These are phyloP conservation scores for Calameuta filiformis DNA, from an alignment of 2,888 invertebrate genomes.

Conservation along the genomic window DNA sequence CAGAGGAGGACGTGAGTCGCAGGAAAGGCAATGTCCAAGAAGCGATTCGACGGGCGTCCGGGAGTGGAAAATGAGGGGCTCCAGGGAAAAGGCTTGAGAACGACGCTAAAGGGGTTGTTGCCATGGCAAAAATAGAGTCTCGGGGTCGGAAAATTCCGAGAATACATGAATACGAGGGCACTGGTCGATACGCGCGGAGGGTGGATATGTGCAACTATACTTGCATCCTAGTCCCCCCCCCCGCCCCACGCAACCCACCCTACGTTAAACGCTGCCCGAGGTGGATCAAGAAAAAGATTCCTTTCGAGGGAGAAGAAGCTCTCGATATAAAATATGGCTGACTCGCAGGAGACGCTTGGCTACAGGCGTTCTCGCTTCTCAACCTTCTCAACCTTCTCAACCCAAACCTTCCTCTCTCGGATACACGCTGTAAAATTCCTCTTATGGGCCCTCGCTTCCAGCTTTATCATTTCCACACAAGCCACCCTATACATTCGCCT, in stretches of 20 bases:
- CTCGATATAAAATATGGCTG: conserved; percentile 17
- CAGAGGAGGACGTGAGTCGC: not conserved
- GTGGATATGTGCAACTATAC: not conserved
- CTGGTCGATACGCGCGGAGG: not conserved
- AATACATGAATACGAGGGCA: conserved; percentile 17
- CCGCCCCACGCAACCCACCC: too few relatives aligned
- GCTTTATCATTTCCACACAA: conserved; percentile 23
- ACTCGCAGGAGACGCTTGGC: conserved; percentile 13
- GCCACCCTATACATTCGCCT: not conserved
- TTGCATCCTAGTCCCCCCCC: not conserved
- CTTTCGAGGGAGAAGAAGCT: not conserved
- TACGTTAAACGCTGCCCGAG: too few relatives aligned
- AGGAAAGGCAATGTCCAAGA: conserved; percentile 4
- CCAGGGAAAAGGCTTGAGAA: too few relatives aligned
- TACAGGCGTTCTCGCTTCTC: not conserved
- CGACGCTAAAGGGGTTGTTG: too few relatives aligned
- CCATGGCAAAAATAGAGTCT: conserved; percentile 1
- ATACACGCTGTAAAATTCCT: conserved; percentile 20
- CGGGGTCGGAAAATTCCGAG: conserved; percentile 17
- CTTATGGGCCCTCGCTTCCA: conserved; percentile 8
- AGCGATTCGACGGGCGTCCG: not conserved
- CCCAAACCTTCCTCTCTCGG: not conserved
- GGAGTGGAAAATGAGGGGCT: too few relatives aligned
- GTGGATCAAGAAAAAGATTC: conserved; percentile 16
- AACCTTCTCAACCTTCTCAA: not conserved